Percentiles rank a stretch among this genome's conserved stretches.
Conservation (phyloP, 2,888 invertebrate genomes). For the Zhuqinia jingwanae region DNA sequence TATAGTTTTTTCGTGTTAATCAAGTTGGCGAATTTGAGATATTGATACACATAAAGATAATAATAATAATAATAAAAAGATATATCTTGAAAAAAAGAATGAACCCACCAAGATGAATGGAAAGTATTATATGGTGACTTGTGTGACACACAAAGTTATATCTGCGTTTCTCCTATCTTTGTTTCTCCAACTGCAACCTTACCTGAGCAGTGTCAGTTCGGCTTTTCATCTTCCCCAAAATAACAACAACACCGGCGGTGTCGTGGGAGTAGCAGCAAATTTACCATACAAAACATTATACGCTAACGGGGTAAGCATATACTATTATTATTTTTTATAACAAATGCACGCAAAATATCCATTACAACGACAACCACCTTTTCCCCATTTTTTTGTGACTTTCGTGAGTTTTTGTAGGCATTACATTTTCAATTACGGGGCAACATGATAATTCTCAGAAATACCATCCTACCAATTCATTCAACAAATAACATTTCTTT, state of each 20-base stretch:
- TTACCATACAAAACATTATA: constrained; percentile 77
- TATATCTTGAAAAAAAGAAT: constrained; percentile 64
- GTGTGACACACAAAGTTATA: constrained; percentile 71
- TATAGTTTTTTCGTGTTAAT: neutral
- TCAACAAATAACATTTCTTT: too few species aligned
- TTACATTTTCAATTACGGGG: too few species aligned
- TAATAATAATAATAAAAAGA: neutral
- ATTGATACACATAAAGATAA: too few species aligned
- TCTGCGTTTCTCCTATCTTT: constrained; percentile 67
- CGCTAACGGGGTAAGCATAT: constrained; percentile 78
- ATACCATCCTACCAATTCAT: too few species aligned
- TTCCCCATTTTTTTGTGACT: too few species aligned
- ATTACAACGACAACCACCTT: too few species aligned
- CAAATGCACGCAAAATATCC: too few species aligned
- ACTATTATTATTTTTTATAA: neutral
- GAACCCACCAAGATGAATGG: constrained; percentile 77
- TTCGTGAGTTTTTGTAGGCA: too few species aligned
- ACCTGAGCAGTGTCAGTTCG: constrained; percentile 73
- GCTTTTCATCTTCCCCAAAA: constrained; percentile 74
- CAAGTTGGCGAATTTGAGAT: neutral
- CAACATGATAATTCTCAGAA: too few species aligned
- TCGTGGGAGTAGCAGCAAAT: constrained; percentile 33
- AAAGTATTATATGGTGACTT: constrained; percentile 70
- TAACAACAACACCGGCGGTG: constrained; percentile 14
- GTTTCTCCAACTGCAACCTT: constrained; percentile 74